These are phyloP conservation scores for Drosophila leontia DNA, from an alignment of 1,140 invertebrate species.

Conservation along the genomic window DNA sequence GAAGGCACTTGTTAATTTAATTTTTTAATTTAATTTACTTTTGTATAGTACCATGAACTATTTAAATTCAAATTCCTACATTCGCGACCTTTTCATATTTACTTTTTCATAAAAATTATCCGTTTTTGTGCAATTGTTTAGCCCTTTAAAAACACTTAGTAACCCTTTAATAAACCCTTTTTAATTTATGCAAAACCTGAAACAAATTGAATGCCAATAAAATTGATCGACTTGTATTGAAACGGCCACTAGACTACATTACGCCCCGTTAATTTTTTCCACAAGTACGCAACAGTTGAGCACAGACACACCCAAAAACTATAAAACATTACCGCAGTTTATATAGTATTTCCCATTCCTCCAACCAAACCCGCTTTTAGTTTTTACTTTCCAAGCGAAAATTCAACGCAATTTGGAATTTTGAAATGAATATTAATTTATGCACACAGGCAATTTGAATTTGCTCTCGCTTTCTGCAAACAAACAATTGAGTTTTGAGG, in stretches of 20 bases:
- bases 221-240: conserved; percentile 12
- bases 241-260: background rate
- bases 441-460: conserved; percentile 71
- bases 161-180: background rate
- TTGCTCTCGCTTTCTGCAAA: conserved; percentile 9
- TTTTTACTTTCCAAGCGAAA: conserved; percentile 23
- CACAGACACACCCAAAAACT: conserved; percentile 6
- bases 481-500: conserved; percentile 15
- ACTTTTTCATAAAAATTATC: no score
- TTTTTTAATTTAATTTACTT: no score
- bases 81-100: background rate
- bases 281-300: conserved; percentile 4
- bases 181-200: background rate
- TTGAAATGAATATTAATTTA: conserved; percentile 75
- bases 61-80: no score
- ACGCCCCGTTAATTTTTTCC: background rate
- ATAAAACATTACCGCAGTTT: background rate
- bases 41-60: no score
- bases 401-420: conserved; percentile 66
- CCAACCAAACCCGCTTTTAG: background rate
- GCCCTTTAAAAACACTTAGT: background rate
- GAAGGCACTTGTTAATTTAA: no score
- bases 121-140: background rate
- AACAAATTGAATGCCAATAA: conserved; percentile 2
- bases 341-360: background rate